These are phyloP conservation scores for Schizaphis graminum DNA, from an alignment of 2,888 invertebrate genomes.

Conservation along the genomic window DNA sequence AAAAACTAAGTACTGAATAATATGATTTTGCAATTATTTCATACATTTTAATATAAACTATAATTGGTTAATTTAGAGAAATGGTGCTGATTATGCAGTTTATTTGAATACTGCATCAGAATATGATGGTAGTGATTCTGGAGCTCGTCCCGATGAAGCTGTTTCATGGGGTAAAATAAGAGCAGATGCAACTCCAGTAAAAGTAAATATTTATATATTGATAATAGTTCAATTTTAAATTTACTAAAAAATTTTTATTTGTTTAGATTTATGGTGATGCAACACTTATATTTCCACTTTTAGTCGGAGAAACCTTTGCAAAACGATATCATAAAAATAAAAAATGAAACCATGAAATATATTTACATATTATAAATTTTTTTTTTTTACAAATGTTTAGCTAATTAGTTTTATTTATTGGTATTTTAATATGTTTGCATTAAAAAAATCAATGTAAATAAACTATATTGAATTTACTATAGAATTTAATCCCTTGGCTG, in stretches of 20 bases:
- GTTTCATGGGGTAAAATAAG: conserved; percentile 99
- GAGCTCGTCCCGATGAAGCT: conserved; percentile 98
- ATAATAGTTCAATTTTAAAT: neutral
- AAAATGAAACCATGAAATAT: conserved; percentile 39
- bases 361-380: neutral
- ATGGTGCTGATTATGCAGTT: conserved; percentile 96
- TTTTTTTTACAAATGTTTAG: neutral
- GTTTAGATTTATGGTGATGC: conserved; percentile 89
- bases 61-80: conserved; percentile 75
- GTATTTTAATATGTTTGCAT: neutral
- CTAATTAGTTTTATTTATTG: neutral
- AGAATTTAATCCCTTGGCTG: too few relatives aligned
- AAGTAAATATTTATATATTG: conserved; percentile 74
- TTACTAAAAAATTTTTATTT: neutral
- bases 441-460: neutral
- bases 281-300: conserved; percentile 90
- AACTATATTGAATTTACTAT: too few relatives aligned
- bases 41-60: neutral
- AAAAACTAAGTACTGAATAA: neutral
- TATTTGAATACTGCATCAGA: conserved; percentile 96
- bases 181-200: conserved; percentile 88
- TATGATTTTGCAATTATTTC: neutral
- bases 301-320: conserved; percentile 97
- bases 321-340: conserved; percentile 70
- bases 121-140: conserved; percentile 98